A percentile compares a stretch with the other conserved stretches of the same genome.
Evolutionary conservation across 2,888 invertebrate species (phyloP).

Genomic region (Plebejus anna): DNA sequence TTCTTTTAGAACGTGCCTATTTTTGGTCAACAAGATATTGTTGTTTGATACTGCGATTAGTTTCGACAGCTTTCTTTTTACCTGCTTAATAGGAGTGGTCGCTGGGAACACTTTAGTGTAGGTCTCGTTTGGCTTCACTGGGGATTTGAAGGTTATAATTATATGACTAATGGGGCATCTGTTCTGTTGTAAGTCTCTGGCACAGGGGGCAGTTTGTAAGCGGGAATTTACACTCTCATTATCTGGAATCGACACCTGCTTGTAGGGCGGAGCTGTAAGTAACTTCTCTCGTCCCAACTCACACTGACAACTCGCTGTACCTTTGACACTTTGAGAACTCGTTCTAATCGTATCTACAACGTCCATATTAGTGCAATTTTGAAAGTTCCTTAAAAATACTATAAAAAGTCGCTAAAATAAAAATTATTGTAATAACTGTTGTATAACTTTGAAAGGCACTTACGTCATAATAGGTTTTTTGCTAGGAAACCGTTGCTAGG

Average conservation of each 20-base stretch:
- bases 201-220: conserved; percentile 61
- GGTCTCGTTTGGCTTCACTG: conserved; percentile 59
- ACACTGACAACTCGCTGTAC: conserved; percentile 61
- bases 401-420: conserved; percentile 36
- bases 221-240: conserved; percentile 54
- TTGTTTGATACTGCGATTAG: conserved; percentile 60
- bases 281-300: conserved; percentile 70
- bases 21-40: conserved; percentile 64
- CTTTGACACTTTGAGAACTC: conserved; percentile 50
- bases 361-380: conserved; percentile 43
- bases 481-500: conserved; percentile 53
- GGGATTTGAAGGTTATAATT: conserved; percentile 64
- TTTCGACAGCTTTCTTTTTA: conserved; percentile 69
- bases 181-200: conserved; percentile 56
- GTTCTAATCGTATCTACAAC: conserved; percentile 49
- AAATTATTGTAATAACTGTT: conserved; percentile 35
- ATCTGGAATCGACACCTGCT: conserved; percentile 43
- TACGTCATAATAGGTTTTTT: conserved; percentile 43
- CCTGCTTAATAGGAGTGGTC: conserved; percentile 62
- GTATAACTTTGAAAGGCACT: conserved; percentile 26
- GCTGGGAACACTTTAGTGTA: conserved; percentile 71
- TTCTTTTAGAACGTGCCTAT: conserved; percentile 68
- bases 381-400: conserved; percentile 25
- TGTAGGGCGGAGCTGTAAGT: conserved; percentile 67
- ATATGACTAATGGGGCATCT: conserved; percentile 68